These are phyloP conservation scores for Ommatoiulus sabulosus DNA, from an alignment of 2,888 invertebrate genomes.

Conservation along the genomic window DNA sequence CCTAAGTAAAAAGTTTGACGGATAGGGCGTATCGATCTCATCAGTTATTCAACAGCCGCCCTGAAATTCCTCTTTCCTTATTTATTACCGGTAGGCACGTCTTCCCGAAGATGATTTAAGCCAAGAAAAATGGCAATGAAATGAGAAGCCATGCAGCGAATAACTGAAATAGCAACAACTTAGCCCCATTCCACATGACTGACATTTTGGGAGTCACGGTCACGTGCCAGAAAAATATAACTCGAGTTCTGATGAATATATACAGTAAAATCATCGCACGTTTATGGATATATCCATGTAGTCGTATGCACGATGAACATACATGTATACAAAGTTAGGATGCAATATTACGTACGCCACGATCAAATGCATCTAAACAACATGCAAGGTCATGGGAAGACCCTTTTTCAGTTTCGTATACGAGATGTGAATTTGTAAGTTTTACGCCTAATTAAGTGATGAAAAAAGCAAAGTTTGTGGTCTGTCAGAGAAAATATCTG, in stretches of 20 bases:
- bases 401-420: neutral
- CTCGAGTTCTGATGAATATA: neutral
- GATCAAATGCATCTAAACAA: no score
- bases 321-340: neutral
- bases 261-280: neutral
- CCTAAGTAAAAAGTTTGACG: neutral
- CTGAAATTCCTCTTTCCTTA: neutral
- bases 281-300: no score
- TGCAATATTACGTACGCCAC: neutral
- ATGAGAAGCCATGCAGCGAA: slow-evolving; percentile 24
- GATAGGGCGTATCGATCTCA: slow-evolving; percentile 41
- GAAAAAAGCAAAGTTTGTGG: no score
- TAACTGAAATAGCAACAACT: slow-evolving; percentile 48
- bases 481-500: no score
- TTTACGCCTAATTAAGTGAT: no score
- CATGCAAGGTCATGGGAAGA: neutral
- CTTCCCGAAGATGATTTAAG: slow-evolving; percentile 45
- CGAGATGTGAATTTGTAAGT: neutral
- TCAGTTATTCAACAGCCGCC: slow-evolving; percentile 35
- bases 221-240: slow-evolving; percentile 42
- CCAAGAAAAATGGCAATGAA: slow-evolving; percentile 48
- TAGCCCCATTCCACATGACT: slow-evolving; percentile 48
- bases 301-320: neutral
- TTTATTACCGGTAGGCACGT: slow-evolving; percentile 45
- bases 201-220: slow-evolving; percentile 48